Evolutionary conservation across 2,888 invertebrate species (phyloP), one percentile per base, ranked within the genome.

Genomic region (Netelia fuscicornis): DNA sequence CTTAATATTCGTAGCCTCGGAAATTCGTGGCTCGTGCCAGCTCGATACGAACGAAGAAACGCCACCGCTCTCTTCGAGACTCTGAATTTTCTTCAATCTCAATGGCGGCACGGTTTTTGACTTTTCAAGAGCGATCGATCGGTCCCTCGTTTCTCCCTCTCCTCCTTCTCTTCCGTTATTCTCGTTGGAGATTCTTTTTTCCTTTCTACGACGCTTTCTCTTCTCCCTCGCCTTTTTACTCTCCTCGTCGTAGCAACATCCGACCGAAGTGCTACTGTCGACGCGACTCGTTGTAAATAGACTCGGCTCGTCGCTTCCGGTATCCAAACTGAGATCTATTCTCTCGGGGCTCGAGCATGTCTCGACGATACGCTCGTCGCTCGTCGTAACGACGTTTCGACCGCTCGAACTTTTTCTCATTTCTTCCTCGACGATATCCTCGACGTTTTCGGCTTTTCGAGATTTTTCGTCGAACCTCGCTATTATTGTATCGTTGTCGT

Each of bases 41-140:
- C 76, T 5, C 70, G n/a, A 0, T 65, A 77, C 58, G 58, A 84
- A 75, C 1, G 85, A 82, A 2, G 81, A 75, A 8, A 92, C 68
- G 10, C 44, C 23, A 6, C 56, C 23, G 2, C 58, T 58, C 11
- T 83, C 72, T 9, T 76, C 85, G 1, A 86, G 79, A 8, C 48
- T 83, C 52, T 84, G 84, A 44, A 88, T 86, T 79, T 92, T 93
- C 81, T 92, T 93, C 42, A 93, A 52, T 52, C 91, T 86, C 74
- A 93, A 87, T 0, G 93, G 93, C 0, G 93, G 92, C 52, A 93
- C 92, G 11, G 89, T 84, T 84, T 91, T 92, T 2, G 86, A 60
- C 13, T 30, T 2, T 56, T 30, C 37, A 52, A 54, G 6, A 1
- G n/a, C 67, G 11, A 23, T 23, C n/a, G 20, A 1, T 56, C 67